Percentiles rank a stretch among this genome's conserved stretches.
Conservation (phyloP, 2,113 vertebrate genomes). For the Morone saxatilis region DNA sequence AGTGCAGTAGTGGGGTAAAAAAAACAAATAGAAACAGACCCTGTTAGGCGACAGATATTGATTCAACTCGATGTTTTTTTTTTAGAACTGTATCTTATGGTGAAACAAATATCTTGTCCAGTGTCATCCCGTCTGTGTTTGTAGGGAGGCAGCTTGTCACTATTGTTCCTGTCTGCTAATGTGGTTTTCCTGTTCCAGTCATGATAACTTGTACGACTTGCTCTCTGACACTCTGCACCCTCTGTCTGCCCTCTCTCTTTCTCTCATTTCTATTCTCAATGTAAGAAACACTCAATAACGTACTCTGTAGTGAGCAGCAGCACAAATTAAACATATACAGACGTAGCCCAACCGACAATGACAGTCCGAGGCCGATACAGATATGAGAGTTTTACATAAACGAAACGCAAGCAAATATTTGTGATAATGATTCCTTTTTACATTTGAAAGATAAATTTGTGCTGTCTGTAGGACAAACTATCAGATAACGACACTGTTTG, state of each 20-base stretch:
- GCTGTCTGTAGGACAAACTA: neutral
- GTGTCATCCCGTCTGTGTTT: neutral
- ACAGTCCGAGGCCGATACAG: too few relatives aligned
- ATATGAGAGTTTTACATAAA: neutral
- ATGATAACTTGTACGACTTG: neutral
- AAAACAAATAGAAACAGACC: neutral
- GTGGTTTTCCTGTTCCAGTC: conserved; percentile 30
- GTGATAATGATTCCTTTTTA: neutral
- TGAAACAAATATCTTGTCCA: neutral
- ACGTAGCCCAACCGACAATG: neutral
- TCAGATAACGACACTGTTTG: neutral
- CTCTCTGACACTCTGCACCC: neutral
- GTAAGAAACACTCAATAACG: neutral
- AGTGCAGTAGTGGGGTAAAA: neutral
- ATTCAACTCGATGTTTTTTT: neutral
- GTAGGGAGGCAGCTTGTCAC: rapidly evolving
- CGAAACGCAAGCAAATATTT: neutral
- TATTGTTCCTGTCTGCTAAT: neutral
- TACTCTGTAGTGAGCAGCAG: neutral
- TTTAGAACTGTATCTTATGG: neutral
- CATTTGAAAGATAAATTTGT: neutral
- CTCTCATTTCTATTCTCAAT: neutral
- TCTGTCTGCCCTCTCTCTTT: neutral
- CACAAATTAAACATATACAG: neutral
- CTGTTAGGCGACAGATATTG: neutral